phyloP scores from a whole-genome alignment of 1,140 invertebrate genomes.

The Lepidurus couesii region DNA sequence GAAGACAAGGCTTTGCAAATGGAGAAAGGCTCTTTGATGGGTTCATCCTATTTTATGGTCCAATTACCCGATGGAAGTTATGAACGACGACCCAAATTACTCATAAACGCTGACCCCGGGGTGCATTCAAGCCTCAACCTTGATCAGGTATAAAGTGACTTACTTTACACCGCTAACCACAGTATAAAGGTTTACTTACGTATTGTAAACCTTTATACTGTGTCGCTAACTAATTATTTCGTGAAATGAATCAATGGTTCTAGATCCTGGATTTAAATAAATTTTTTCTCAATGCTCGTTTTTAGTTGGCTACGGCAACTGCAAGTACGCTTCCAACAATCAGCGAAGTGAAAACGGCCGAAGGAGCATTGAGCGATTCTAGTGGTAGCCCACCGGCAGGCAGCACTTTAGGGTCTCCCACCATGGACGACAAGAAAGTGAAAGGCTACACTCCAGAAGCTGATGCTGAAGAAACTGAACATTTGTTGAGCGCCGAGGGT shows the following conservation, averaged over 20 bases:
- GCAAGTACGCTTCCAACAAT: constrained; percentile 65
- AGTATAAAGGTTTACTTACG: not conserved
- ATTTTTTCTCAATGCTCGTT: constrained; percentile 35
- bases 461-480: constrained; percentile 30
- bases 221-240: constrained; percentile 54
- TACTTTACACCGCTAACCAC: not conserved
- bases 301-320: not conserved
- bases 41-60: constrained; percentile 77
- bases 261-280: not conserved
- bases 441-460: constrained; percentile 27
- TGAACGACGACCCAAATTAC: constrained; percentile 76
- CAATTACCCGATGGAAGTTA: constrained; percentile 81
- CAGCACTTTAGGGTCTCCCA: constrained; percentile 32
- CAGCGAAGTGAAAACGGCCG: constrained; percentile 54
- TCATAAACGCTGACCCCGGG: constrained; percentile 79
- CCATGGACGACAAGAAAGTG: constrained; percentile 30
- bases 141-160: constrained; percentile 48
- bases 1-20: constrained; percentile 82
- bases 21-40: constrained; percentile 78
- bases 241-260: constrained; percentile 42
- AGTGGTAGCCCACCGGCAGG: constrained; percentile 31
- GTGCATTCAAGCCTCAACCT: constrained; percentile 86
- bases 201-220: no score
- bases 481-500: not conserved
- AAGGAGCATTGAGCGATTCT: constrained; percentile 50